Base-by-base conservation (phyloP, 2,113 vertebrate genomes). In the Megaptera novaeangliae region DNA sequence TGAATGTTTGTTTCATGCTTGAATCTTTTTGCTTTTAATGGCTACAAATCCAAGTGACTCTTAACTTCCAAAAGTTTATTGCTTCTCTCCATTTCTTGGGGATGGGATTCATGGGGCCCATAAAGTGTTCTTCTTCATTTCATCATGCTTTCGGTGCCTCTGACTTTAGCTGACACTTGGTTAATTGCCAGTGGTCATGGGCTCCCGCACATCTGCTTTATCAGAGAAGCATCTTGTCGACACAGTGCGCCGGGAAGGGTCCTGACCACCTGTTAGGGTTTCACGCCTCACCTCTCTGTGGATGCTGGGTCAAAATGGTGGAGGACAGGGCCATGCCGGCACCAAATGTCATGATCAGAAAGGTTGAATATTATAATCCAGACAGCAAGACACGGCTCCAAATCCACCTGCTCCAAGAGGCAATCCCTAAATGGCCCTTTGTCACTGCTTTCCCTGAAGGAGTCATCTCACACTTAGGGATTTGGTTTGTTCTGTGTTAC, bases 1-100 rank as follows among this genome's bases (percentile, higher is more conserved):
- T 77, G 64, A 75, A 49, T 91, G 63, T 61, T 11, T 25, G 11
- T 85, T 66, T 82, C 11, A 31, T 34, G 21, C 68, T 68, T 88
- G n/a, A 77, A 64, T 94, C 31, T 81, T n/a, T 61, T 88, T 95
- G 52, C 13, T 84, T 95, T 86, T 74, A 59, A 55, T 59, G 49
- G 59, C 57, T 80, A 57, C 18, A 41, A 57, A 90, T 41, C 36
- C 46, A 23, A 49, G 15, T 55, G 31, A 72, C 36, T 94, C 49
- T 84, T 57, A 23, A 31, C 63, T 92, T 91, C 75, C 74, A 27
- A 44, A 74, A 82, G 12, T 87, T 61, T 27, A 18, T 55, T 75
- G 27, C 63, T 87, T 34, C 59, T 69, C 61, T 69, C 49, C 21
- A 36, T 55, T 69, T 41, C 39, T 61, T 20, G 64, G 14, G 21